Percentiles rank a stretch among this genome's conserved stretches.
phyloP scores from a whole-genome alignment of 2,888 invertebrate species.

The Protula sp. region DNA sequence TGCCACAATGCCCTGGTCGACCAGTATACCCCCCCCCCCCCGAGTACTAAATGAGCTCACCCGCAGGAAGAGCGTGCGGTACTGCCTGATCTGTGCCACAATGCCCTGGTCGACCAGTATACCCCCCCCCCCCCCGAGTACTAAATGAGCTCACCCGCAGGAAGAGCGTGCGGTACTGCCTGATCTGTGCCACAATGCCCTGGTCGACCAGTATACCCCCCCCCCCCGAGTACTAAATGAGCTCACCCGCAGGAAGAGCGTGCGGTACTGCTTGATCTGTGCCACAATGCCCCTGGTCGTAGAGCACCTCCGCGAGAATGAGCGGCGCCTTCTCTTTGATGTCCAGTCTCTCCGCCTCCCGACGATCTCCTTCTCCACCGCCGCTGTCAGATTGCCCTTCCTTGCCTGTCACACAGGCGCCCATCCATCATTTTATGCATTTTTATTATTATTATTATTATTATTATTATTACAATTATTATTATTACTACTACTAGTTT shows the following conservation, averaged over 20 bases:
- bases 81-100: conserved; percentile 56
- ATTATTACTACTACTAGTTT: no score
- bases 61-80: conserved; percentile 40
- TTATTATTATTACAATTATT: no score
- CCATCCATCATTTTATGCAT: no score
- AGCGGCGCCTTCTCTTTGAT: conserved; percentile 89
- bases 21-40: conserved; percentile 84
- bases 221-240: no score
- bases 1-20: conserved; percentile 59
- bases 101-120: conserved; percentile 64
- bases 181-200: conserved; percentile 59
- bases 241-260: conserved; percentile 42
- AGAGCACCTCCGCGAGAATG: conserved; percentile 84
- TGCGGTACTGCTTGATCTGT: conserved; percentile 55
- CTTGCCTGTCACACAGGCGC: no score
- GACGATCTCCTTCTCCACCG: conserved; percentile 61
- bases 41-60: no score
- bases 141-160: conserved; percentile 41
- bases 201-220: conserved; percentile 65
- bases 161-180: conserved; percentile 42
- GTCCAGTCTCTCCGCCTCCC: conserved; percentile 87
- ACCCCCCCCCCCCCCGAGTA: no score
- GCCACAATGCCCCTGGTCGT: conserved; percentile 59
- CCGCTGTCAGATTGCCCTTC: conserved; percentile 2
- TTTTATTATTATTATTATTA: not conserved